phyloP scores from a whole-genome alignment of 2,888 invertebrate species.

The Aleiodes alternator region DNA sequence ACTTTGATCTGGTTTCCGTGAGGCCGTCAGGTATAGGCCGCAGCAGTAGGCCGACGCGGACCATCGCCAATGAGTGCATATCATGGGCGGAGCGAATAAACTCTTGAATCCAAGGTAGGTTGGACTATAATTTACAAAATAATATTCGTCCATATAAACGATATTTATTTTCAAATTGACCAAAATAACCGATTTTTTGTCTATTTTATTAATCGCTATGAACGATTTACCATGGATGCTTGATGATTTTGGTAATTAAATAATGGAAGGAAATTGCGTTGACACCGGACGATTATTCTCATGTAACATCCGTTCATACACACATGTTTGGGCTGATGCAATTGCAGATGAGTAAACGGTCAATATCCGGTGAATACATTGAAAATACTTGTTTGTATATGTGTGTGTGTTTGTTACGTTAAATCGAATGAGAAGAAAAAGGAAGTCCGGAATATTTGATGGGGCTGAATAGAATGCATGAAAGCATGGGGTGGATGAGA shows the following conservation, averaged over 20 bases:
- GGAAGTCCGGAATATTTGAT: slow-evolving; percentile 20
- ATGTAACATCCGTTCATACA: neutral
- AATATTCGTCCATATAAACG: neutral
- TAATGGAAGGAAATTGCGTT: too few relatives aligned
- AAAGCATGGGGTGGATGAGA: slow-evolving; percentile 26
- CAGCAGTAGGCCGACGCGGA: slow-evolving; percentile 71
- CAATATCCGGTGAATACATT: slow-evolving; percentile 21
- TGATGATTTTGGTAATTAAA: too few relatives aligned
- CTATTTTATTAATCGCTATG: too few relatives aligned
- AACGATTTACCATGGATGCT: too few relatives aligned
- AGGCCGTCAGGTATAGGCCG: slow-evolving; percentile 68
- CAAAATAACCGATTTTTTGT: neutral
- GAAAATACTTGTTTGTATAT: slow-evolving; percentile 45
- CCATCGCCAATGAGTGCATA: slow-evolving; percentile 73
- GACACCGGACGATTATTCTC: slow-evolving; percentile 14
- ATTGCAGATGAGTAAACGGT: neutral
- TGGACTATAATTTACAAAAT: slow-evolving; percentile 32
- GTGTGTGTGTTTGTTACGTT: slow-evolving; percentile 31
- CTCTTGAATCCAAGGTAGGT: slow-evolving; percentile 46
- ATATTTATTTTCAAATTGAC: neutral
- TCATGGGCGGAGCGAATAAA: slow-evolving; percentile 70
- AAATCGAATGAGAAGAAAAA: slow-evolving; percentile 40
- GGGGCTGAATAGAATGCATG: neutral
- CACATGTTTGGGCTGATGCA: neutral
- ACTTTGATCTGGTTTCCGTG: slow-evolving; percentile 57